Evolutionary conservation across 92 coral and sea anemone genomes (phyloP).

Genomic region (Porites cylindrica): DNA sequence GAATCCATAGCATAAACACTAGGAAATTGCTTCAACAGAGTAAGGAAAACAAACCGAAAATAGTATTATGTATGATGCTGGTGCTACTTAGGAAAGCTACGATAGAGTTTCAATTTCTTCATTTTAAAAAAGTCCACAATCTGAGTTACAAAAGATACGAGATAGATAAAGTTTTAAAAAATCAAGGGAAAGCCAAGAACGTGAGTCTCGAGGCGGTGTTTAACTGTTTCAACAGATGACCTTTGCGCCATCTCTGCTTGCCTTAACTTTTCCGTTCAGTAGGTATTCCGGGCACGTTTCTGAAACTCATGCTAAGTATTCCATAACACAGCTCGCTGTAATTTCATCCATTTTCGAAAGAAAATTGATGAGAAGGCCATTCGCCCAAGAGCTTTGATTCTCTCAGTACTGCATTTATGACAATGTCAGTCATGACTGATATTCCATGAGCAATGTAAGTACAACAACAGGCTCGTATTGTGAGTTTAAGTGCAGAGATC

Average conservation of each 20-base stretch:
- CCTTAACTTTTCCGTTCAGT: background rate
- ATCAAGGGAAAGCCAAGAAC: too few species aligned
- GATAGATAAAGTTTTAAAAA: too few species aligned
- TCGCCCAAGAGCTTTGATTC: too few species aligned
- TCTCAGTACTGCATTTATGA: too few species aligned
- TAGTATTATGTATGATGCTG: background rate
- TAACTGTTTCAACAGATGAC: background rate
- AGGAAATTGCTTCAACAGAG: constrained; percentile 17
- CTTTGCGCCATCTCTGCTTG: background rate
- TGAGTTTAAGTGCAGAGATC: background rate
- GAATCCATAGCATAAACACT: constrained; percentile 8
- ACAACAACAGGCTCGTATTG: background rate
- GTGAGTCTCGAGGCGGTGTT: too few species aligned
- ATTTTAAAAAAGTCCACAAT: too few species aligned
- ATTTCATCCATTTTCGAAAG: background rate
- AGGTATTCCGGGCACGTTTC: background rate
- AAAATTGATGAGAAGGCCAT: background rate
- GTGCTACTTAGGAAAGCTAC: background rate
- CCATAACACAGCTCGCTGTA: background rate
- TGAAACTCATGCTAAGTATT: background rate
- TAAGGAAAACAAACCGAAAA: constrained; percentile 13
- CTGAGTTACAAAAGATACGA: too few species aligned
- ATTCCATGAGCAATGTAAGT: background rate
- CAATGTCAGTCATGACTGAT: too few species aligned
- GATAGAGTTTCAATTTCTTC: background rate